A percentile compares a stretch with the other conserved stretches of the same genome.
These are phyloP conservation scores for Amphipyra berbera DNA, from an alignment of 2,888 invertebrate species.

Conservation along the genomic window DNA sequence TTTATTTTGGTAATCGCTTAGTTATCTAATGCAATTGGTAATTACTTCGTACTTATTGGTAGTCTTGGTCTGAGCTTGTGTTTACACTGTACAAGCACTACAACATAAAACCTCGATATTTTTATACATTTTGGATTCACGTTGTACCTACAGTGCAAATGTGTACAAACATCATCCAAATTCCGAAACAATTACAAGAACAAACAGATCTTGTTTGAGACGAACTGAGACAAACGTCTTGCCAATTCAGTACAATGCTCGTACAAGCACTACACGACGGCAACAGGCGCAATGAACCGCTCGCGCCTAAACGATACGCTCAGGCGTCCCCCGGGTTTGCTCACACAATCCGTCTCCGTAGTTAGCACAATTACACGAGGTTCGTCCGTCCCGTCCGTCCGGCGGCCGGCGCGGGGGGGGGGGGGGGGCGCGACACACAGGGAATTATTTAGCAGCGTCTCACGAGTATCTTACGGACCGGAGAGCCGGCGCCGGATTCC, in stretches of 20 bases:
- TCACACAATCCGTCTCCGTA: conserved; percentile 54
- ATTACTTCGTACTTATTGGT: no score
- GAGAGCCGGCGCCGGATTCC: conserved; percentile 13
- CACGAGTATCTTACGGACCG: conserved; percentile 46
- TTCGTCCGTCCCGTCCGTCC: conserved; percentile 5
- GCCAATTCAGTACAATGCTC: conserved; percentile 13
- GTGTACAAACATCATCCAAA: conserved; percentile 15
- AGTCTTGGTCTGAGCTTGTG: no score
- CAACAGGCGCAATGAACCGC: conserved; percentile 24
- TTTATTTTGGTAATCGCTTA: conserved; percentile 5
- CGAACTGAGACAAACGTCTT: conserved; percentile 24
- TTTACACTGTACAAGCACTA: no score
- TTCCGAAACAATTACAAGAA: conserved; percentile 44
- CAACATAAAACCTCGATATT: no score
- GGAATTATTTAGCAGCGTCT: conserved; percentile 73
- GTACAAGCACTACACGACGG: neutral
- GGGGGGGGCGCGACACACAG: conserved; percentile 53
- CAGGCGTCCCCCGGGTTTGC: conserved; percentile 47
- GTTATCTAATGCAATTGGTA: neutral
- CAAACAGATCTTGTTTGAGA: conserved; percentile 30
- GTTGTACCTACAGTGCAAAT: no score
- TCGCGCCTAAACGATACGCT: conserved; percentile 28
- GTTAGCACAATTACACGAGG: conserved; percentile 62
- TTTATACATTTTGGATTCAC: no score
- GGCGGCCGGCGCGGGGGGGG: neutral